These are phyloP conservation scores for Brachynemurus nebulosus DNA, from an alignment of 2,888 invertebrate species.

Conservation along the genomic window DNA sequence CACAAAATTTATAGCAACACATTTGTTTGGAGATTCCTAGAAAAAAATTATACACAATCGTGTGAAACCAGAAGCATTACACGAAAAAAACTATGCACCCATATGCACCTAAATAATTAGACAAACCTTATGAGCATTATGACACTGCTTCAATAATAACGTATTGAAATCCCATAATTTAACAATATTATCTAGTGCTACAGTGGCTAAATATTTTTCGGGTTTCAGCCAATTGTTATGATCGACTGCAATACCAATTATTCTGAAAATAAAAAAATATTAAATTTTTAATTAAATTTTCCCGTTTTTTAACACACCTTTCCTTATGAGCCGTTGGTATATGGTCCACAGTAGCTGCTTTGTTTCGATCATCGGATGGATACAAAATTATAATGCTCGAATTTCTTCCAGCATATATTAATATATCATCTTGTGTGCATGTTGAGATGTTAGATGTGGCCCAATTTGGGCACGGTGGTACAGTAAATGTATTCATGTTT, in stretches of 20 bases:
- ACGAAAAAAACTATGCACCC: too few relatives aligned
- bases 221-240: not conserved
- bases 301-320: not conserved
- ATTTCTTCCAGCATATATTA: not conserved
- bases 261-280: not conserved
- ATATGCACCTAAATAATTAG: too few relatives aligned
- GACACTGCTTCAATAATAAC: not conserved
- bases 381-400: not conserved
- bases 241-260: not conserved
- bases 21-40: not conserved
- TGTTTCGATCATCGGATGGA: not conserved
- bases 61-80: too few relatives aligned
- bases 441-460: not conserved
- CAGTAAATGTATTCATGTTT: not conserved
- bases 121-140: not conserved
- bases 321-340: not conserved
- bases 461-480: not conserved
- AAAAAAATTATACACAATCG: too few relatives aligned
- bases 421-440: not conserved
- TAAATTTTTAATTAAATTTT: not conserved
- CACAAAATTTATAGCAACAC: not conserved
- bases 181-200: not conserved
- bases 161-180: not conserved
- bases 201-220: not conserved
- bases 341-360: not conserved